Evolutionary conservation across 2,888 invertebrate genomes (phyloP), one percentile per base, ranked within the genome.

Genomic region (Lycia hirtaria): DNA sequence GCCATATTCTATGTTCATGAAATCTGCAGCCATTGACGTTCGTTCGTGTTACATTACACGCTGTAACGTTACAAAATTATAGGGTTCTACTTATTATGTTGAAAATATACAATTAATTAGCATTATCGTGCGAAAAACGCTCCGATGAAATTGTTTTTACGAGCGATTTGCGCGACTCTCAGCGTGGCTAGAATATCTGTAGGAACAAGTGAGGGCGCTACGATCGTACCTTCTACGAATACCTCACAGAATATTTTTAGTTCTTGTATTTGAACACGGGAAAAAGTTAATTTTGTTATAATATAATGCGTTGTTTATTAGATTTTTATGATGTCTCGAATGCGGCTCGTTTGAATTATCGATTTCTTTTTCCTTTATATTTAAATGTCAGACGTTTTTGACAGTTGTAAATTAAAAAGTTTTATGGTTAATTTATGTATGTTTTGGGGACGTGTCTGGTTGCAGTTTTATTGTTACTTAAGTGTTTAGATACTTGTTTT

Each of bases 51-150:
- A 17, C 41, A 41, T 41, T 41, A 41, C 41, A 26, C 41, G 38
- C 1, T 12, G 38, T 22, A 40, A 12, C 5, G 41, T 41, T 26
- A 41, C 15, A n/a, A 1, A 1, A n/a, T 17, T 41, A 5, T 12
- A 28, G 40, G 41, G 32, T 48, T 48, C 52, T 37, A 32, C 63
- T 53, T 64, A 68, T 75, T 75, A 77, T 74, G 72, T 69, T 60
- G 64, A 76, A 77, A 76, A 79, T 71, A 67, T 72, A 78, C 77
- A 83, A 85, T 87, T 83, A 85, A 85, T 88, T 88, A 88, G 83
- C 87, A 69, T 57, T 56, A 22, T 64, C 56, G 73, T 81, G 86
- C 72, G 81, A 88, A 83, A 71, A 75, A 57, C 62, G 65, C 47
- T 64, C 61, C 50, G 65, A 68, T 61, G 64, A 68, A 69, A 73